Conservation (phyloP, 1,140 invertebrate species). For the Reticulitermes speratus region DNA sequence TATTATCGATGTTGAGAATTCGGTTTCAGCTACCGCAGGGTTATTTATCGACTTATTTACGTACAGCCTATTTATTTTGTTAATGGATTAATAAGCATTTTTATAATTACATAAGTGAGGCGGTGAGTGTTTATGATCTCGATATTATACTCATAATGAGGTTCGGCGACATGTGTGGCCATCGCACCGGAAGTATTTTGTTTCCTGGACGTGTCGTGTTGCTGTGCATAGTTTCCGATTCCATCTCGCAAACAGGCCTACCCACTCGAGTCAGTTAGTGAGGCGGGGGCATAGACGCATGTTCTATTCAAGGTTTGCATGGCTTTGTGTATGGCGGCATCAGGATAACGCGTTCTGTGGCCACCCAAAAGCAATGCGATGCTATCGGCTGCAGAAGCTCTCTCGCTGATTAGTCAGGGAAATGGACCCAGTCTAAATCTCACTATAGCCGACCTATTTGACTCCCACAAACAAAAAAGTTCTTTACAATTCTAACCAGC, state of each 20-base stretch:
- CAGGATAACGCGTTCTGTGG: neutral
- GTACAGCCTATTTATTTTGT: too few species aligned
- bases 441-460: neutral
- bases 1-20: too few species aligned
- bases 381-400: conserved; percentile 1
- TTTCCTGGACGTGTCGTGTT: neutral
- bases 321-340: neutral
- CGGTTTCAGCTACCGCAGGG: too few species aligned
- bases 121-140: neutral
- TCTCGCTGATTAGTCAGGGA: conserved; percentile 9
- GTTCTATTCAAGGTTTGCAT: neutral
- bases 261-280: too few species aligned
- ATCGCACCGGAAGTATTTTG: neutral
- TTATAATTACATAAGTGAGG: neutral
- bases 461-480: conserved; percentile 14
- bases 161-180: neutral
- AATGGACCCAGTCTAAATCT: neutral
- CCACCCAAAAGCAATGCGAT: neutral
- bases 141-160: neutral
- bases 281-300: neutral
- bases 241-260: neutral
- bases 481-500: conserved; percentile 2
- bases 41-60: too few species aligned
- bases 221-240: neutral
- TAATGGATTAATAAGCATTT: too few species aligned